Percentiles rank a stretch among this genome's conserved stretches.
Conservation (phyloP, 2,113 vertebrate genomes). For the Pollachius pollachius region DNA sequence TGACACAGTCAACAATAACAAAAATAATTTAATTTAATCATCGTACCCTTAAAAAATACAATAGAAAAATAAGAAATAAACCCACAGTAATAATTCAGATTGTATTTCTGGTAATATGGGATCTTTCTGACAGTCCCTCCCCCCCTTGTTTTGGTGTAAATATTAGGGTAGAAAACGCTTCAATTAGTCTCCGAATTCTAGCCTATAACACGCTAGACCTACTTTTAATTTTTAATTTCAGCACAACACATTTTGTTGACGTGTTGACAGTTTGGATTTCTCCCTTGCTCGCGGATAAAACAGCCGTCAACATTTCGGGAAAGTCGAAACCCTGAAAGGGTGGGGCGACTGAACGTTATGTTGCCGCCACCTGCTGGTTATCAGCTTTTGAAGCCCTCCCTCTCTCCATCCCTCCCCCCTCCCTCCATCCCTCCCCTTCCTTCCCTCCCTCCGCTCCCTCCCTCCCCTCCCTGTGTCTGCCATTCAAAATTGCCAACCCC, state of each 20-base stretch:
- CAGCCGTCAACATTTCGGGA: conserved; percentile 62
- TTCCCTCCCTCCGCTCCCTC: conserved; percentile 22
- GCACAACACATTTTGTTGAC: conserved; percentile 36
- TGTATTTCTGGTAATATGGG: neutral
- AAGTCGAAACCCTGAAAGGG: conserved; percentile 62
- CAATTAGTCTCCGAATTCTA: conserved; percentile 1
- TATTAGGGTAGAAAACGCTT: neutral
- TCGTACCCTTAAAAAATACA: neutral
- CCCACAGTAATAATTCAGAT: too few species aligned
- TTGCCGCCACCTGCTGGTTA: conserved; percentile 85
- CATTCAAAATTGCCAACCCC: conserved; percentile 59
- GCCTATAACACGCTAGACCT: too few species aligned
- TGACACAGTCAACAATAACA: too few species aligned
- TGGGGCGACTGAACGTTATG: conserved; percentile 77
- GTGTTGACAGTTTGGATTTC: conserved; percentile 63
- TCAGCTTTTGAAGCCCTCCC: conserved; percentile 74
- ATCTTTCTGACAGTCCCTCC: neutral
- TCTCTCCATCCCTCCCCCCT: conserved; percentile 35
- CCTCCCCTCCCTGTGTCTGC: conserved; percentile 48
- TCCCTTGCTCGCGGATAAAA: conserved; percentile 60
- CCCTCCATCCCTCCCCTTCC: conserved; percentile 37
- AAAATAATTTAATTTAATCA: too few species aligned
- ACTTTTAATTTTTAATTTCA: conserved; percentile 23
- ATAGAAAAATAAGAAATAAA: too few species aligned
- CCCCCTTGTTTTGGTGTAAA: neutral